Evolutionary conservation across 2,113 vertebrate genomes (phyloP), one percentile per base, ranked within the genome.

Genomic region (Saccopteryx bilineata): DNA sequence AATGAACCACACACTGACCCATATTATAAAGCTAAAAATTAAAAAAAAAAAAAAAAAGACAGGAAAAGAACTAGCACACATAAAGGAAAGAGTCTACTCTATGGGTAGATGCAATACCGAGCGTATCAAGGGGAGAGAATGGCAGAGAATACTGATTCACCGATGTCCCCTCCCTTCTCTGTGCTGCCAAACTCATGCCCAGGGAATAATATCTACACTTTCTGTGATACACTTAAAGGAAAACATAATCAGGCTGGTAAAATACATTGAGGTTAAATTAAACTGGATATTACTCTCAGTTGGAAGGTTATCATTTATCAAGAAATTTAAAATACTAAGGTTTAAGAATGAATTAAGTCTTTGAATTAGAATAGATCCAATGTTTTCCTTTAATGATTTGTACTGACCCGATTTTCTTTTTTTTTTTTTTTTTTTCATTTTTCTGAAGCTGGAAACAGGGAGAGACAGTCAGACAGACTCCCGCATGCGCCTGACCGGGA

Each of bases 301-400:
- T 95, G 75, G 61, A 92, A 75, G 63, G 26, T 48, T 48, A 69
- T 60, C 72, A 72, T 72, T 94, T 84, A 93, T 23, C 5, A 69
- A 92, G 94, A 94, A 87, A 46, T 9, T 26, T 84, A 84, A 87
- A 82, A 87, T 94, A 79, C 17, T 50, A 87, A 92, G 9, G 58
- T 60, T 90, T 84, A 60, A 61, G 39, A 93, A 66, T 85, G 48
- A 75, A 9, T 50, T 69, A 48, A 33, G 4, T 26, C 58, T 50
- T 80, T 17, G 87, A 94, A 93, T 83, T 84, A 93, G 56, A 92
- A 63, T 21, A 86, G 61, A 65, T 52, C 90, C 7, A 68, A 14
- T 74, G 17, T 74, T 92, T 65, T 61, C 80, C 61, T 94, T 92
- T 91, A 71, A 21, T 79, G 48, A 71, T 76, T 89, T 86, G 33